Evolutionary conservation across 1,140 invertebrate genomes (phyloP).

Genomic region (Drosophila albomicans): DNA sequence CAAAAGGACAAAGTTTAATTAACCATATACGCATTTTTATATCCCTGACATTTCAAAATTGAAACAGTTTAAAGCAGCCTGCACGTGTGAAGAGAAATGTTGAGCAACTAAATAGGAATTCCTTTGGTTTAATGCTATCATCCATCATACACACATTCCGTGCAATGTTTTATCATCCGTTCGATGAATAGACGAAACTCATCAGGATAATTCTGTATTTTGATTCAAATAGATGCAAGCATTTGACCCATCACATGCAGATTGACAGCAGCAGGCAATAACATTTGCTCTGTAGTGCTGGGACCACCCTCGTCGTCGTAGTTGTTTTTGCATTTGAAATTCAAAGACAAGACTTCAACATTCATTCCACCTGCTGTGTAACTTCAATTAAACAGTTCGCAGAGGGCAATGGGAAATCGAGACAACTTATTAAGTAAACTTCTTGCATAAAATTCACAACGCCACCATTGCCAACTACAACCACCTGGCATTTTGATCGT

Average conservation of each 20-base stretch:
- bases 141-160: no score
- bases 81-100: no score
- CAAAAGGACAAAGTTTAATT: background rate
- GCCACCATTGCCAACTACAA: constrained; percentile 18
- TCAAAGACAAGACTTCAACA: constrained; percentile 1
- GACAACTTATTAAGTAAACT: constrained; percentile 63
- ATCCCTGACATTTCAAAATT: no score
- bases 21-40: background rate
- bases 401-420: constrained; percentile 52
- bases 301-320: constrained; percentile 11
- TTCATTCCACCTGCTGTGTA: constrained; percentile 19
- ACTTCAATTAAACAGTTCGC: constrained; percentile 62
- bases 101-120: no score
- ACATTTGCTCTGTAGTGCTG: background rate
- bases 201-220: background rate
- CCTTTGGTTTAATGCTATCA: no score
- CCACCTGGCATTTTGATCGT: constrained; percentile 30
- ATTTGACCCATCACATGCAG: constrained; percentile 5
- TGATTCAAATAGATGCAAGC: background rate
- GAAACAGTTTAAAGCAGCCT: no score
- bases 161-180: no score
- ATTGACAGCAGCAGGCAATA: background rate
- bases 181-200: no score
- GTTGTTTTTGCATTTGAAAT: background rate
- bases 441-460: constrained; percentile 43